These are phyloP conservation scores for Psittacus erithacus DNA, from an alignment of 2,113 vertebrate species.

Conservation along the genomic window DNA sequence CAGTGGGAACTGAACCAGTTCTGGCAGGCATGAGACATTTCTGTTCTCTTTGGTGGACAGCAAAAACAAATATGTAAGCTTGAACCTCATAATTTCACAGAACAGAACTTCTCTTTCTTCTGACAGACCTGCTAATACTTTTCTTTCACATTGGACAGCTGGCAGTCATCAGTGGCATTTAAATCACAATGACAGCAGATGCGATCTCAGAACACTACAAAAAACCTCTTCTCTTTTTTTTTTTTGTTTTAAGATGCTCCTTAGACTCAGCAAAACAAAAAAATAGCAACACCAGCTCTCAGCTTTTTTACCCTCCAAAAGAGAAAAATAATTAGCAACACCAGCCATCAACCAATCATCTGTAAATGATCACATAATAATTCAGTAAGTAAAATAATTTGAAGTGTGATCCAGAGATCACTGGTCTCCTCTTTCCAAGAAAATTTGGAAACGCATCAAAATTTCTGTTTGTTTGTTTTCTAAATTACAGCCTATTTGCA, in stretches of 20 bases:
- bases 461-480: not conserved
- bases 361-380: not conserved
- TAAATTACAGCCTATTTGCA: not conserved
- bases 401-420: not conserved
- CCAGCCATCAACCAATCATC: not conserved
- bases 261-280: not conserved
- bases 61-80: not conserved
- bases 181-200: not conserved
- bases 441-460: not conserved
- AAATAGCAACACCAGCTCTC: not conserved
- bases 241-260: not conserved
- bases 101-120: not conserved
- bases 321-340: not conserved
- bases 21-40: not conserved
- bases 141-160: constrained; percentile 3
- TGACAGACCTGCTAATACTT: not conserved
- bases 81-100: not conserved
- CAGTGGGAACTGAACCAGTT: accelerated
- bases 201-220: not conserved
- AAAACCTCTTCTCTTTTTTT: not conserved
- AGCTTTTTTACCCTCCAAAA: not conserved
- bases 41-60: not conserved
- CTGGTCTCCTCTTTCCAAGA: not conserved
- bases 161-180: not conserved
- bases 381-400: not conserved